Percentiles rank a stretch among this genome's conserved stretches.
phyloP scores from a whole-genome alignment of 1,140 invertebrate genomes.

The Orussus abietinus region DNA sequence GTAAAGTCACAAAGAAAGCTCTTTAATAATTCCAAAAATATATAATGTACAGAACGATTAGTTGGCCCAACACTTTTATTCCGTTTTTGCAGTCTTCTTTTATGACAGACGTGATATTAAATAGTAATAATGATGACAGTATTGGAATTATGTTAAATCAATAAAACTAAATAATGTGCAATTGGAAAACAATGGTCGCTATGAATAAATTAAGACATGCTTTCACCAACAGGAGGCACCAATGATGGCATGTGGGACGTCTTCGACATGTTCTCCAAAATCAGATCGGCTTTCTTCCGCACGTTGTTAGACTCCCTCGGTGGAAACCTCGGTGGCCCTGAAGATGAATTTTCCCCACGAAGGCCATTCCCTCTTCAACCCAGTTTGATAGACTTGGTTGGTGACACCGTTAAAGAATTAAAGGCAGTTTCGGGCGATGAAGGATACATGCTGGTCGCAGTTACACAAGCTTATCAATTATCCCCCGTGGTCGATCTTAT shows the following conservation, averaged over 20 bases:
- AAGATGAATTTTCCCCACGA: no score
- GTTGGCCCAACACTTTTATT: background rate
- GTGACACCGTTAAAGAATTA: conserved; percentile 22
- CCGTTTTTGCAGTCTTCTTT: background rate
- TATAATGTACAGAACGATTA: background rate
- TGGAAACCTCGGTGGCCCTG: no score
- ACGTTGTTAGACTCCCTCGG: conserved; percentile 24
- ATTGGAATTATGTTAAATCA: no score
- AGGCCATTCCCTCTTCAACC: conserved; percentile 9
- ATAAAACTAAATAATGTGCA: no score
- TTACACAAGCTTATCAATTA: conserved; percentile 17
- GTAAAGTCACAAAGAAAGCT: no score
- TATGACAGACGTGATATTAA: no score
- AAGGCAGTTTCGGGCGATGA: conserved; percentile 23
- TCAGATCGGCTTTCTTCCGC: conserved; percentile 26
- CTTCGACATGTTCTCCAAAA: conserved; percentile 27
- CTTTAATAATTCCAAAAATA: background rate
- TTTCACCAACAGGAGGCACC: background rate
- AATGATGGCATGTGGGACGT: conserved; percentile 24
- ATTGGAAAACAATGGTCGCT: no score
- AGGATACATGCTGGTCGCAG: conserved; percentile 28
- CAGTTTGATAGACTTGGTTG: conserved; percentile 16
- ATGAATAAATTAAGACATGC: no score
- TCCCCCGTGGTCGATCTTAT: conserved; percentile 16
- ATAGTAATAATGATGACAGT: no score